Evolutionary conservation across 2,113 vertebrate genomes (phyloP).

Genomic region (Bos javanicus): DNA sequence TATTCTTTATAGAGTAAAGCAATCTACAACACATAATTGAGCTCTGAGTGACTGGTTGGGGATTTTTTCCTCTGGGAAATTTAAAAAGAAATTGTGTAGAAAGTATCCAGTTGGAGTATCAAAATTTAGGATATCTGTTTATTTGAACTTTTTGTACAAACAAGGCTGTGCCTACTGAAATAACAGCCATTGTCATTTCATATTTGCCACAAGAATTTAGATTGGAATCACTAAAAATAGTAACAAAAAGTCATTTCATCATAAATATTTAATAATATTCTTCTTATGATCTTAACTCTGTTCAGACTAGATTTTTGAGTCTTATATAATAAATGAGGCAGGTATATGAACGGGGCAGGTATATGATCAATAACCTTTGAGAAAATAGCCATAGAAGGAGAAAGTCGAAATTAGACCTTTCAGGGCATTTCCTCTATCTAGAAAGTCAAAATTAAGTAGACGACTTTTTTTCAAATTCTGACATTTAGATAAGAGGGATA

Average conservation of each 20-base stretch:
- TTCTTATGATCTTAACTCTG: background rate
- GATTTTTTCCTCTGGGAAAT: background rate
- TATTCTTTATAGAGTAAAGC: conserved; percentile 54
- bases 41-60: conserved; percentile 26
- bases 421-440: background rate
- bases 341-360: background rate
- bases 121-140: background rate
- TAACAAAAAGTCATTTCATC: background rate
- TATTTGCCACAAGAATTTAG: background rate
- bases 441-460: background rate
- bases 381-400: background rate
- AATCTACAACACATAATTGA: background rate
- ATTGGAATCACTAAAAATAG: background rate
- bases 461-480: background rate
- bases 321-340: background rate
- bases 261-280: background rate
- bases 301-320: background rate
- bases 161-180: background rate
- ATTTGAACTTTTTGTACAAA: background rate
- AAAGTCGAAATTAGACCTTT: background rate
- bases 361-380: background rate
- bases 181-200: background rate
- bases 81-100: background rate
- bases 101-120: background rate
- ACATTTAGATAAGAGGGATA: background rate